These are phyloP conservation scores for Chaetophractus vellerosus DNA, from an alignment of 2,797 vertebrate species.

Conservation along the genomic window DNA sequence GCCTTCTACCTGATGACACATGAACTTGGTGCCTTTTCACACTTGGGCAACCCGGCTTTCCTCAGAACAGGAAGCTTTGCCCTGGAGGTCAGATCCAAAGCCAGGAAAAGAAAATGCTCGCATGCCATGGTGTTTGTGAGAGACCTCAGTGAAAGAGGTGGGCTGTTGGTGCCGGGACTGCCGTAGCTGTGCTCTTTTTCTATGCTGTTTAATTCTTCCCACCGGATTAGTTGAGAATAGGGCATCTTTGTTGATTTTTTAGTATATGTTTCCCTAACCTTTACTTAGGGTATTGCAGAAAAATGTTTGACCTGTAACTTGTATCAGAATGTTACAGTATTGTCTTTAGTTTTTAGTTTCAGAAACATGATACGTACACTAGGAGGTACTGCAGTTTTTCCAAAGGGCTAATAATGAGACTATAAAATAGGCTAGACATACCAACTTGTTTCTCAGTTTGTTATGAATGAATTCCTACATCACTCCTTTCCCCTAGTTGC, in stretches of 20 bases:
- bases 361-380: not conserved
- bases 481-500: not conserved
- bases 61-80: not conserved
- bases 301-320: not conserved
- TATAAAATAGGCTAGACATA: not conserved
- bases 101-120: accelerated
- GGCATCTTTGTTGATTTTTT: not conserved
- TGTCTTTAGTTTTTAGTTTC: not conserved
- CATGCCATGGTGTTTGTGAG: accelerated
- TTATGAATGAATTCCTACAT: not conserved
- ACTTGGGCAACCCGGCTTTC: not conserved
- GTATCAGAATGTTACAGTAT: not conserved
- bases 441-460: not conserved
- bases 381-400: not conserved
- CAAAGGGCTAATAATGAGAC: accelerated
- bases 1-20: too few relatives aligned
- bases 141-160: accelerated
- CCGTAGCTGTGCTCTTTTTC: accelerated
- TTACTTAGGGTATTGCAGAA: accelerated
- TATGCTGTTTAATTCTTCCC: accelerated
- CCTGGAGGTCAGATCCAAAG: accelerated
- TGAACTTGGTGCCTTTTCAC: not conserved
- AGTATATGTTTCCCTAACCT: not conserved
- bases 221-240: not conserved
- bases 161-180: not conserved